Evolutionary conservation across 2,797 vertebrate genomes (phyloP), one percentile per base, ranked within the genome.

Genomic region (Anniella stebbinsi): DNA sequence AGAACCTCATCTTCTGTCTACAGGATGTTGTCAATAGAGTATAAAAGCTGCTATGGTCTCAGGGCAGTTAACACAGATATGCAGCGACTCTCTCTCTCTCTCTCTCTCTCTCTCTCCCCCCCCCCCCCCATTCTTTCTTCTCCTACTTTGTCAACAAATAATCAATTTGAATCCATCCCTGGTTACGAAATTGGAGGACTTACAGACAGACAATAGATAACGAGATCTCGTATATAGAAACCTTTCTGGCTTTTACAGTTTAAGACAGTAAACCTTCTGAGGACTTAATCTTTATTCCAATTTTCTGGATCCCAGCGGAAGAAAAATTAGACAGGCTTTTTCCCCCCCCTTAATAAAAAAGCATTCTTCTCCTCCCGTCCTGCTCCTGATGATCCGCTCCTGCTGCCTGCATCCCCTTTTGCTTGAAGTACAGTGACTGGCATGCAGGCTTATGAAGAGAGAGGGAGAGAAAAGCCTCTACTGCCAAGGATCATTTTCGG

Each of bases 41-140:
- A 92, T 93, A 95, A 93, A 96, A 92, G 89, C 76, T 94, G 92
- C 88, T 96, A 92, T 76, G 89, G 12, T 89, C 91, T 87, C 80
- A 80, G 93, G 80, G 54, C 77, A 92, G 90, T 70, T 41, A 63
- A n/a, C 86, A 77, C 90, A 93, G 89, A 91, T 89, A 73, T 1
- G 33, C 86, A 94, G 66, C 57, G 1, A 73, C 92, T 87, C 87
- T 86, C 60, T 51, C 92, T 95, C 84, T 78, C 23, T 28, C 0
- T n/a, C 23, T 2, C 25, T 23, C 17, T 23, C 9, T 17, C 60
- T 51, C 92, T 95, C 84, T 78, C 23, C 12, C 0, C 23, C 23
- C 1, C 25, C 41, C 17, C 9, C 9, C 5, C 7, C 77, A 17
- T 3, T 30, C n/a, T 75, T 23, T 57, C 23, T 72, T 51, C 84